Evolutionary conservation across 2,888 invertebrate genomes (phyloP).

Genomic region (Pheosia gnoma): DNA sequence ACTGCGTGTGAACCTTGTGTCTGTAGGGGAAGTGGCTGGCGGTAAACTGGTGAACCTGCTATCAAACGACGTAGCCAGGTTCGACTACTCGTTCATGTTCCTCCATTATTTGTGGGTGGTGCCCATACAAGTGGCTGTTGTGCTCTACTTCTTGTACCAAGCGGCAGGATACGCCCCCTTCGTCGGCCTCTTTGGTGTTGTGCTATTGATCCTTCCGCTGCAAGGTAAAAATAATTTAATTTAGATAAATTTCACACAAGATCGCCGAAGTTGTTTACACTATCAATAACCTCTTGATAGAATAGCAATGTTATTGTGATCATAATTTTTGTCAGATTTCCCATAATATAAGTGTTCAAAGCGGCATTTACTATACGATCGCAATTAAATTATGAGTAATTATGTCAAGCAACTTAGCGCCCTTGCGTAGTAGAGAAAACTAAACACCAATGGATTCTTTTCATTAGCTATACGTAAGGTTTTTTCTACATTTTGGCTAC

Average conservation of each 20-base stretch:
- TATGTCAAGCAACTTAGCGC: no score
- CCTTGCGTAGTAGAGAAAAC: no score
- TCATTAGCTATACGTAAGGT: no score
- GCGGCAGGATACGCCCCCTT: constrained; percentile 70
- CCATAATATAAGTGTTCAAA: no score
- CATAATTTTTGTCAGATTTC: no score
- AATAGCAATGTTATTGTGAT: no score
- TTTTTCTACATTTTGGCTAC: no score
- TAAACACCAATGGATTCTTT: no score
- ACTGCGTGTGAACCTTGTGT: constrained; percentile 88
- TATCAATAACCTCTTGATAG: no score
- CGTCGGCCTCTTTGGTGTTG: constrained; percentile 72
- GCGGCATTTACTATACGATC: no score
- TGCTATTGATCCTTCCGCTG: constrained; percentile 83
- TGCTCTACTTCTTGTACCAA: constrained; percentile 65
- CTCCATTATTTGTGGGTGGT: constrained; percentile 92
- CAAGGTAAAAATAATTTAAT: constrained; percentile 60
- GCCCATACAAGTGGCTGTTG: constrained; percentile 87
- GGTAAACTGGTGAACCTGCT: constrained; percentile 93
- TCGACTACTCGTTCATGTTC: constrained; percentile 89
- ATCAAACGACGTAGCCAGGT: constrained; percentile 92
- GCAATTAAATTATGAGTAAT: no score
- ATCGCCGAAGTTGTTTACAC: no score
- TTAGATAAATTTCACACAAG: background rate
- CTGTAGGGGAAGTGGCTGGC: constrained; percentile 86